A percentile compares a stretch with the other conserved stretches of the same genome.
phyloP scores from a whole-genome alignment of 2,797 vertebrate genomes.

The Sylvia borin region DNA sequence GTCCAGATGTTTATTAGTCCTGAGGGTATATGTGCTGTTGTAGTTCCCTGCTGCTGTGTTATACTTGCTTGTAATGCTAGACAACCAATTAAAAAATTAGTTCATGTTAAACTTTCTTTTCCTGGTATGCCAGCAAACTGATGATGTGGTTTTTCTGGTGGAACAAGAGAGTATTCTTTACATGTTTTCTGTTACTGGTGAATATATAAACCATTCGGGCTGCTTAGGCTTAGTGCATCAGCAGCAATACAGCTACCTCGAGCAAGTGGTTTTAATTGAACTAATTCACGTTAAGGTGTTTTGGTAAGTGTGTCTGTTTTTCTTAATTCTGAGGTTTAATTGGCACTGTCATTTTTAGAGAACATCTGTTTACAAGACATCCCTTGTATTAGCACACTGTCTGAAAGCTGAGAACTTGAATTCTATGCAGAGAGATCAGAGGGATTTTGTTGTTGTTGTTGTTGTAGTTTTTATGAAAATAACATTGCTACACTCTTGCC shows the following conservation, averaged over 20 bases:
- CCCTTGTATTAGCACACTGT: not conserved
- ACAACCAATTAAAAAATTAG: constrained; percentile 71
- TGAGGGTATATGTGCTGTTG: constrained; percentile 57
- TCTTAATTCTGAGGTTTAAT: constrained; percentile 15
- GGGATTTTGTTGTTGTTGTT: not conserved
- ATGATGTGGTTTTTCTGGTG: constrained; percentile 68
- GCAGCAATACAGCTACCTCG: constrained; percentile 5
- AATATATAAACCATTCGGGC: constrained; percentile 20
- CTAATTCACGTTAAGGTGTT: constrained; percentile 16
- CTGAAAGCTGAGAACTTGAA: not conserved
- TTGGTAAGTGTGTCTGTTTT: constrained; percentile 5
- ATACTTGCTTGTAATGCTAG: constrained; percentile 66
- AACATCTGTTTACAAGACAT: constrained; percentile 26
- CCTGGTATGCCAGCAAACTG: constrained; percentile 68
- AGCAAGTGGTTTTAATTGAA: constrained; percentile 49
- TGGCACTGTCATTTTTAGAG: constrained; percentile 32
- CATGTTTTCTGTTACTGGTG: constrained; percentile 57
- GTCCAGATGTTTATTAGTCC: constrained; percentile 71
- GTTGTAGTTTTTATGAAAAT: not conserved
- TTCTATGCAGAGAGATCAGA: not conserved
- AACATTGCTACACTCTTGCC: not conserved
- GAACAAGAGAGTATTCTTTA: constrained; percentile 80
- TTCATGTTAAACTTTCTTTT: constrained; percentile 77
- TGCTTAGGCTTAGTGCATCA: not conserved
- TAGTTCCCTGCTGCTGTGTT: constrained; percentile 67